Base-by-base conservation (phyloP, 2,113 vertebrate species). In the Bujurquina vittata region DNA sequence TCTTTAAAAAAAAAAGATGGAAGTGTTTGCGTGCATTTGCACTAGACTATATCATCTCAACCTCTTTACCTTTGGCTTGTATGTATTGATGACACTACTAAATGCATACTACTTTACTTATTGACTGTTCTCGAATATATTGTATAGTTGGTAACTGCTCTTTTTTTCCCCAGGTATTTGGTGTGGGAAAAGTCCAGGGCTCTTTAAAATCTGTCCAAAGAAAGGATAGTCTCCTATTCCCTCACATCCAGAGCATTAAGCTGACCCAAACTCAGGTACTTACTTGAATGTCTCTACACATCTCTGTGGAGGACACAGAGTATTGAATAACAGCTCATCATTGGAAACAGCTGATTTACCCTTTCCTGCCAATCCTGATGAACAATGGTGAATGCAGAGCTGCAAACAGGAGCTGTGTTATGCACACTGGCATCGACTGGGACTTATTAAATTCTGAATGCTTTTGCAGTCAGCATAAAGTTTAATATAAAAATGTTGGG, bases 211-310 rank as follows among this genome's bases (percentile, higher is more conserved):
- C 95, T 37, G 92, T 95, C 91, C 93, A 93, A 77, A 93, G 92
- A 79, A 96, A 95, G 91, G 95, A 97, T 18, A 91, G 95, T 61
- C 90, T 96, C 84, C 95, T 99, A 82, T 96, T 99, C 91, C 97
- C 98, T 63, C 96, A 97, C 74, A 96, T 99, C 87, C 96, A 97
- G 69, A 98, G 95, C 89, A 96, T 99, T 94, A 98, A 97, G 92
- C 92, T 96, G 11, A 97, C 97, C 86, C 97, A 96, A 89, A 96
- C 96, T 91, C 96, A 98, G 98, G 98, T 99, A 96, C n/a, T 86
- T 40, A 3, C 75, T 22, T 49, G 29, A 40, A 40, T 84, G 15
- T 81, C 29, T 67, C 22, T 52, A 40, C 56, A 31, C 35, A 83
- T 43, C 37, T 85, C 61, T 81, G 76, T 79, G 58, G 26, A 10